These are phyloP conservation scores for Acanthis flammea DNA, from an alignment of 2,797 vertebrate species.

Conservation along the genomic window DNA sequence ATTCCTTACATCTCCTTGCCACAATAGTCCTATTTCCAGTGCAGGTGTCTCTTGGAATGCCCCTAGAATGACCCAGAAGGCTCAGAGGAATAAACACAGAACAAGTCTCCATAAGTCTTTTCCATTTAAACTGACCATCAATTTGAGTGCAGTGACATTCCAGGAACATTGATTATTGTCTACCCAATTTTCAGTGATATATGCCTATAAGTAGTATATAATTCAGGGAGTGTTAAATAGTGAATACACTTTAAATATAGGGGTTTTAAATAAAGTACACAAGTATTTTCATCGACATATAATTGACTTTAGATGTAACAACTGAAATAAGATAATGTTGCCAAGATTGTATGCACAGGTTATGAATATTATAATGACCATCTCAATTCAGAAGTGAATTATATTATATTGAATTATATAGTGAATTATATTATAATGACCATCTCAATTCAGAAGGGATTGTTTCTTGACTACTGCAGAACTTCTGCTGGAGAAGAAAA, in stretches of 20 bases:
- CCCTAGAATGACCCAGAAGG: neutral
- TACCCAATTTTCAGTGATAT: neutral
- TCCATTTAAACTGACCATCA: neutral
- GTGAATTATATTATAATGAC: neutral
- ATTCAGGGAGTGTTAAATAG: neutral
- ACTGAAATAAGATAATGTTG: neutral
- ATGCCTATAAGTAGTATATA: neutral
- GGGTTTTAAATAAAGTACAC: neutral
- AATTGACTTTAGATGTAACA: neutral
- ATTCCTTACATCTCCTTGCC: neutral
- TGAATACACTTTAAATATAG: neutral
- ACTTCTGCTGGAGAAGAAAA: neutral
- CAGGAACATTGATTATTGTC: neutral
- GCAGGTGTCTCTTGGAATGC: neutral
- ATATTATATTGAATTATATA: no score
- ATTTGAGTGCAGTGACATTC: neutral
- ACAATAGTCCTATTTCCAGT: neutral
- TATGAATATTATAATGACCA: neutral
- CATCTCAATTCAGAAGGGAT: neutral
- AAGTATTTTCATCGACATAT: neutral
- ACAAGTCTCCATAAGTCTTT: neutral
- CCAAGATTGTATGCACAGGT: neutral
- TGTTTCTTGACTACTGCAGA: neutral
- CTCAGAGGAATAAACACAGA: neutral
- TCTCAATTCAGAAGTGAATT: neutral